These are phyloP conservation scores for Riparia riparia DNA, from an alignment of 2,113 vertebrate genomes.

Conservation along the genomic window DNA sequence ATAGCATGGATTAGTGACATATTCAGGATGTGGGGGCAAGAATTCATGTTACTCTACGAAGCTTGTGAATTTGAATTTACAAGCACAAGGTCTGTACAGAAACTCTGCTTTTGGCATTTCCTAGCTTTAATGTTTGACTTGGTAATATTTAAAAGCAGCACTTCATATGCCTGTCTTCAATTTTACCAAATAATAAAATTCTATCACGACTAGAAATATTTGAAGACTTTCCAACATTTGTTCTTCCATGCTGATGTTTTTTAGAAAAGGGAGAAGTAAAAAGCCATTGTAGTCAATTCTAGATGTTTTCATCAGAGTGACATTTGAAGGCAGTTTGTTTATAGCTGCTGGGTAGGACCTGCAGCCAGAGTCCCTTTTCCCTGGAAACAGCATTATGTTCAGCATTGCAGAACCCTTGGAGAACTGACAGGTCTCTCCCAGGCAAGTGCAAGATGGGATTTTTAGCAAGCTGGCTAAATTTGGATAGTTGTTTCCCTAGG, in stretches of 20 bases:
- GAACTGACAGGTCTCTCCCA: background rate
- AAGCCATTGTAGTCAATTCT: background rate
- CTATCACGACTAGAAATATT: background rate
- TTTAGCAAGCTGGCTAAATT: constrained; percentile 29
- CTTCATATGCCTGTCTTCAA: background rate
- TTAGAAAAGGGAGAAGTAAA: background rate
- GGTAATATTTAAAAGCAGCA: background rate
- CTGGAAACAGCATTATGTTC: background rate
- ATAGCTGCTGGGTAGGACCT: background rate
- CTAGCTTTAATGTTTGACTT: background rate
- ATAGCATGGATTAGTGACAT: background rate
- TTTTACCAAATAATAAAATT: background rate
- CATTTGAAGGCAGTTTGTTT: background rate
- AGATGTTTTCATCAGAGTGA: background rate
- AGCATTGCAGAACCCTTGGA: background rate
- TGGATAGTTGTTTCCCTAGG: constrained; percentile 16
- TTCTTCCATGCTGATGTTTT: background rate
- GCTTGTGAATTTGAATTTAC: background rate
- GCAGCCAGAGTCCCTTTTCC: background rate
- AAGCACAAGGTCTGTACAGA: background rate
- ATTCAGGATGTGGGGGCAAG: background rate
- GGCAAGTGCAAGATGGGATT: background rate
- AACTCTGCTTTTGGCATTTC: background rate
- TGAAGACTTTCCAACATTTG: background rate
- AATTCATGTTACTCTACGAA: background rate